These are phyloP conservation scores for Tetropium fuscum DNA, from an alignment of 2,888 invertebrate species.

Conservation along the genomic window DNA sequence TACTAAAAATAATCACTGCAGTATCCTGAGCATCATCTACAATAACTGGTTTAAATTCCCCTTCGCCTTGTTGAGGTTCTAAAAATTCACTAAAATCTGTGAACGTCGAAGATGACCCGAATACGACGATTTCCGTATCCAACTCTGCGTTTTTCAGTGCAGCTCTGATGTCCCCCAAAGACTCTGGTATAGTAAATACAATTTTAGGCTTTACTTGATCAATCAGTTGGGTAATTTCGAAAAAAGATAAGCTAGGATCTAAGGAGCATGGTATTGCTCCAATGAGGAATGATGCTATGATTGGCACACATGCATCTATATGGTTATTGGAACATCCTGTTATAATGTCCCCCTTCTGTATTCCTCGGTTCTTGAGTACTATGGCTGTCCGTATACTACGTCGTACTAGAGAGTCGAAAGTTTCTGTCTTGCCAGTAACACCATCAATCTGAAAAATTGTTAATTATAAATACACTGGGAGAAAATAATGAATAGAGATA, in stretches of 20 bases:
- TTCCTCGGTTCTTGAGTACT: slow-evolving; percentile 12
- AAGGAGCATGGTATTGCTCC: slow-evolving; percentile 24
- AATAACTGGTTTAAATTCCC: slow-evolving; percentile 42
- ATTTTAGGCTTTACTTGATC: slow-evolving; percentile 22
- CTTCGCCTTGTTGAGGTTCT: slow-evolving; percentile 40
- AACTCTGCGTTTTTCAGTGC: slow-evolving; percentile 15
- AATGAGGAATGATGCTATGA: slow-evolving; percentile 12
- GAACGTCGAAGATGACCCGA: slow-evolving; percentile 40
- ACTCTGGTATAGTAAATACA: slow-evolving; percentile 18
- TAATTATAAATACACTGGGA: too few relatives aligned
- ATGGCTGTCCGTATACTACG: slow-evolving; percentile 20
- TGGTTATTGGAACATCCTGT: slow-evolving; percentile 20
- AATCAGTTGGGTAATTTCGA: slow-evolving; percentile 17
- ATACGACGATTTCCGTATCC: slow-evolving; percentile 46
- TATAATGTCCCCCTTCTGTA: slow-evolving; percentile 17
- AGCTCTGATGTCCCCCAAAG: background rate
- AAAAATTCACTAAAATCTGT: slow-evolving; percentile 42
- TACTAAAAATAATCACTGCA: slow-evolving; percentile 52
- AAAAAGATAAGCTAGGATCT: slow-evolving; percentile 16
- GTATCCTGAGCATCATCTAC: slow-evolving; percentile 36
- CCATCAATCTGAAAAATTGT: slow-evolving; percentile 12
- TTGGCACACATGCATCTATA: slow-evolving; percentile 16
- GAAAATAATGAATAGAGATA: too few relatives aligned
- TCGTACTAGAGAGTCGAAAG: slow-evolving; percentile 15
- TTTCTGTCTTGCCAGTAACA: slow-evolving; percentile 3